These are phyloP conservation scores for Oncopeltus fasciatus DNA, from an alignment of 1,140 invertebrate species.

Conservation along the genomic window DNA sequence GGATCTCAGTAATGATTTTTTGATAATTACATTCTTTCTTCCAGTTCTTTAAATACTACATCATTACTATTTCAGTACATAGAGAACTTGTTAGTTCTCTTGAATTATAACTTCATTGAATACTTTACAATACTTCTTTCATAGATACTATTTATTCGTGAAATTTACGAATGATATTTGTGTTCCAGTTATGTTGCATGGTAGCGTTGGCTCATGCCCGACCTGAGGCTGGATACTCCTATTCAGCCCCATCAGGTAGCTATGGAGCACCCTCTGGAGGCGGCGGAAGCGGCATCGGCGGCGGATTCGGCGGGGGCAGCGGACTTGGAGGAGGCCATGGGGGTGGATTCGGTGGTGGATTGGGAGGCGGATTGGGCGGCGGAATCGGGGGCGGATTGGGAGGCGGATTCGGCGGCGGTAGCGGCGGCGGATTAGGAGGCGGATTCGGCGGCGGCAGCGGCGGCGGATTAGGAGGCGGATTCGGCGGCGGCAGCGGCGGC, in stretches of 20 bases:
- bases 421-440: slow-evolving; percentile 27
- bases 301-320: slow-evolving; percentile 24
- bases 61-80: too few relatives aligned
- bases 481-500: slow-evolving; percentile 27
- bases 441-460: slow-evolving; percentile 20
- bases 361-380: slow-evolving; percentile 29
- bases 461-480: slow-evolving; percentile 27
- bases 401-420: slow-evolving; percentile 25
- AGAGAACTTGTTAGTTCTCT: too few relatives aligned
- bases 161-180: too few relatives aligned
- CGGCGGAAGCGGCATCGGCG: slow-evolving; percentile 27
- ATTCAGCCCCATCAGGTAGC: slow-evolving; percentile 31
- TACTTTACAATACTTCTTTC: too few relatives aligned
- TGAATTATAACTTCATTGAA: too few relatives aligned
- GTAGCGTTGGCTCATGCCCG: slow-evolving; percentile 33
- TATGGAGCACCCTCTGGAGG: slow-evolving; percentile 27
- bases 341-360: slow-evolving; percentile 25
- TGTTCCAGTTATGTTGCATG: slow-evolving; percentile 38
- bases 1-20: too few relatives aligned
- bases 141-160: too few relatives aligned
- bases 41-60: too few relatives aligned
- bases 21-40: too few relatives aligned
- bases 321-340: slow-evolving; percentile 25
- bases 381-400: slow-evolving; percentile 28
- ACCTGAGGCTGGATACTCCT: slow-evolving; percentile 39